Evolutionary conservation across 1,140 invertebrate species (phyloP), one percentile per base, ranked within the genome.

Genomic region (Cardiocondyla obscurior): DNA sequence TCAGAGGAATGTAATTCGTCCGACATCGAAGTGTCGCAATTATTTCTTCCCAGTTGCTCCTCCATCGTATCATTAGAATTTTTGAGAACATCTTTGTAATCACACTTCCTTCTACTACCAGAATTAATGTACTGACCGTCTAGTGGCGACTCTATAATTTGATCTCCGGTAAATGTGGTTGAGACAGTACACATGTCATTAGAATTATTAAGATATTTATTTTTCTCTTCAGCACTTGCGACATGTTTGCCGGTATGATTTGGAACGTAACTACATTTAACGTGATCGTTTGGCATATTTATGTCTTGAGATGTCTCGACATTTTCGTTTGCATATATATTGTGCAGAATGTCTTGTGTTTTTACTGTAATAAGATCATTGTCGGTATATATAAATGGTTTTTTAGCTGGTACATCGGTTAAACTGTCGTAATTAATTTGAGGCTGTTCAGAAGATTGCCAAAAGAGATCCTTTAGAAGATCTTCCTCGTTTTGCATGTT

Each of bases 181-280:
- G 88, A 85, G 33, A 90, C 87, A 16, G 53, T 25, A 30, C 88
- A 85, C 2, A 57, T 25, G 10, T 89, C 82, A 5, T 36, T 42
- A 36, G 64, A 36, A 19, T 85, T 74, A 8, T 72, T 39, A 25
- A 53, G 49, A 72, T 42, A 74, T 49, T 81, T 19, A 22, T 14
- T 14, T 46, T 44, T 39, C 49, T 72, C 74, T 10, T 79, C 88
- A 33, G 84, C 82, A 3, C 84, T 70, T 10, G 85, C 74, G 60
- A 84, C 74, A 16, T 84, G 36, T 60, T 87, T 89, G 49, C 83
- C 82, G 51, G 86, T 87, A 44, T 55, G 79, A 73, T 86, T 85
- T 58, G 81, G 53, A 69, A 89, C 77, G 46, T 85, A 85, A 81
- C 77, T 85, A 44, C 62, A 86, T 44, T 65, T 87, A 62, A 22